phyloP scores from a whole-genome alignment of 2,113 vertebrate genomes.

The Urocynchramus pylzowi region DNA sequence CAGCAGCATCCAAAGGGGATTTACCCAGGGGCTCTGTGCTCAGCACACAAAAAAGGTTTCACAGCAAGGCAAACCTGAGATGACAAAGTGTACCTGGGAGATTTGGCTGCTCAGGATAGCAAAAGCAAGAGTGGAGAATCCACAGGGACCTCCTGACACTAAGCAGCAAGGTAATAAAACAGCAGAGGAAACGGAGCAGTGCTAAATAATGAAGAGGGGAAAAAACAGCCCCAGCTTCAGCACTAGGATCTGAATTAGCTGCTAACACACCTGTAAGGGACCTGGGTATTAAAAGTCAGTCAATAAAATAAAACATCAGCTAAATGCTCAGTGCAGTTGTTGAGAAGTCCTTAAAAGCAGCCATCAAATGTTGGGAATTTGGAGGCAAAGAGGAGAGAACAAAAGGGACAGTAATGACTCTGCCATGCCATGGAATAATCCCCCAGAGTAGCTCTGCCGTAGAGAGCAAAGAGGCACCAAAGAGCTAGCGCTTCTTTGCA shows the following conservation, averaged over 20 bases:
- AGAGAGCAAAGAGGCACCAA: fast-evolving
- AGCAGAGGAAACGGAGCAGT: not conserved
- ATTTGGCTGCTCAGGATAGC: not conserved
- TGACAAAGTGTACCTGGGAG: constrained; percentile 1
- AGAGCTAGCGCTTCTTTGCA: not conserved
- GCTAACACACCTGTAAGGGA: not conserved
- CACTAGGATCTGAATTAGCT: not conserved
- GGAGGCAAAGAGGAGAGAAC: not conserved
- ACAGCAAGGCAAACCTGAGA: not conserved
- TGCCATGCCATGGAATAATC: not conserved
- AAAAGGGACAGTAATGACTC: not conserved
- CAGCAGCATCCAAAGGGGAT: not conserved
- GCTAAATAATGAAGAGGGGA: not conserved
- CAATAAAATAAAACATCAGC: not conserved
- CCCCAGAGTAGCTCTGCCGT: not conserved
- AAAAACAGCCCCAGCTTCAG: not conserved
- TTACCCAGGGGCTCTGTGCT: not conserved
- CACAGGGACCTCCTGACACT: not conserved
- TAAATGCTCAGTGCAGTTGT: not conserved
- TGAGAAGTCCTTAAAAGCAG: not conserved
- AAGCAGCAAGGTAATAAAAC: not conserved
- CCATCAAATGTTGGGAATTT: not conserved
- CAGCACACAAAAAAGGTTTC: not conserved
- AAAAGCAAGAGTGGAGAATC: not conserved
- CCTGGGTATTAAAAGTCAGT: not conserved